Conservation (phyloP, 1,140 invertebrate species). For the Conopomorpha cramerella region DNA sequence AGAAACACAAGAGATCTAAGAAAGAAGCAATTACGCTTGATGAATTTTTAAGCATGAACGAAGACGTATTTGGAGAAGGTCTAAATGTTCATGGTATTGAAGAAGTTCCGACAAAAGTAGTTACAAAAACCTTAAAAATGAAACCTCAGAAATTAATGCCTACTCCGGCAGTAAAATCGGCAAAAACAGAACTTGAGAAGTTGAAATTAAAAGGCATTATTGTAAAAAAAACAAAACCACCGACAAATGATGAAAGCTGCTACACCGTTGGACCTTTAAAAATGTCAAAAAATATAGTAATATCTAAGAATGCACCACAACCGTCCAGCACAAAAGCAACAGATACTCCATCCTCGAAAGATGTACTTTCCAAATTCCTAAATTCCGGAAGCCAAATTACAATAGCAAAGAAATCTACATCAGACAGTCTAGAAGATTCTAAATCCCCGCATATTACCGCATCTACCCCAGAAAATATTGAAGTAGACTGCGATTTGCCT, state of each 20-base stretch:
- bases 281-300: not conserved
- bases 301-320: too few species aligned
- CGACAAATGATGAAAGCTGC: not conserved
- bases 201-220: conserved; percentile 44
- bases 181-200: conserved; percentile 34
- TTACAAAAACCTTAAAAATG: conserved; percentile 27
- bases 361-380: conserved; percentile 36
- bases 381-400: conserved; percentile 39
- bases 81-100: conserved; percentile 44
- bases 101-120: conserved; percentile 39
- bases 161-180: conserved; percentile 13
- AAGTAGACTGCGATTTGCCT: not conserved
- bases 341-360: conserved; percentile 13
- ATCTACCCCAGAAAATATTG: not conserved
- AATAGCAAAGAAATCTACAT: conserved; percentile 28
- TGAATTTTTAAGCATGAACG: conserved; percentile 55
- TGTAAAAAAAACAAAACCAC: conserved; percentile 28
- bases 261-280: not conserved
- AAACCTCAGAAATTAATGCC: conserved; percentile 18
- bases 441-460: not conserved
- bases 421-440: not conserved
- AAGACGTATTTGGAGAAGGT: conserved; percentile 51
- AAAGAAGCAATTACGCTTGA: conserved; percentile 46
- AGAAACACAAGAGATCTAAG: conserved; percentile 51
- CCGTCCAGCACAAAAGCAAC: too few species aligned